Evolutionary conservation across 2,113 vertebrate genomes (phyloP).

Genomic region (Hippocampus abdominalis): DNA sequence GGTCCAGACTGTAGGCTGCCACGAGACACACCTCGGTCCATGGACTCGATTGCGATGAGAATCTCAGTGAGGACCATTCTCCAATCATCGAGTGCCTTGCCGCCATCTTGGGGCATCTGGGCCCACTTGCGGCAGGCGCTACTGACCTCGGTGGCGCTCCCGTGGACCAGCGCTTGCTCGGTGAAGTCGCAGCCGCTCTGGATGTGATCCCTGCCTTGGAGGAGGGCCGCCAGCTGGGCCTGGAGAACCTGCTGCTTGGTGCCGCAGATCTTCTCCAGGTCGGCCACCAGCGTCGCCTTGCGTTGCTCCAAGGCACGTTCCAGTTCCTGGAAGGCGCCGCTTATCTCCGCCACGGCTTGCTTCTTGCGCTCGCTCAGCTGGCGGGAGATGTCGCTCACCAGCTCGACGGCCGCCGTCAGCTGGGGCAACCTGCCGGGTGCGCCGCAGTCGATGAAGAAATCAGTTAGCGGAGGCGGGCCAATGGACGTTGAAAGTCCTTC

Average conservation of each 20-base stretch:
- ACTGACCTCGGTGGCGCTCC: slow-evolving; percentile 84
- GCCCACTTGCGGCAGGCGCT: too few species aligned
- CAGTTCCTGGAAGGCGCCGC: slow-evolving; percentile 89
- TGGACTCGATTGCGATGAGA: too few species aligned
- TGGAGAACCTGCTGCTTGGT: slow-evolving; percentile 89
- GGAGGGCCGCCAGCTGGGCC: slow-evolving; percentile 82
- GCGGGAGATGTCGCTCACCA: slow-evolving; percentile 87
- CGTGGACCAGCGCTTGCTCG: slow-evolving; percentile 89
- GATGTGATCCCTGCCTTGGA: slow-evolving; percentile 92
- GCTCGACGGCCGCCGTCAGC: slow-evolving; percentile 83
- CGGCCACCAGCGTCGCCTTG: slow-evolving; percentile 81
- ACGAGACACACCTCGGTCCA: too few species aligned
- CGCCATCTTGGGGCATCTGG: too few species aligned
- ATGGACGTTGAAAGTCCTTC: too few species aligned
- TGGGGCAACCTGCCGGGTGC: slow-evolving; percentile 80
- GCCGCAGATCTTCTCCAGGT: slow-evolving; percentile 72
- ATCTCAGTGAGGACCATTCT: too few species aligned
- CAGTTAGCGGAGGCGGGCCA: too few species aligned
- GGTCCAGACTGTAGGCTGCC: too few species aligned
- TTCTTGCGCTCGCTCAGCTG: slow-evolving; percentile 86
- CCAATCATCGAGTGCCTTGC: too few species aligned
- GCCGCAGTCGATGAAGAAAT: too few species aligned
- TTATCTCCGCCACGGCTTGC: slow-evolving; percentile 84
- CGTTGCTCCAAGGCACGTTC: slow-evolving; percentile 84
- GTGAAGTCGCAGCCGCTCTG: slow-evolving; percentile 92